Base-by-base conservation (phyloP, 1,140 invertebrate species). In the Polyergus mexicanus region DNA sequence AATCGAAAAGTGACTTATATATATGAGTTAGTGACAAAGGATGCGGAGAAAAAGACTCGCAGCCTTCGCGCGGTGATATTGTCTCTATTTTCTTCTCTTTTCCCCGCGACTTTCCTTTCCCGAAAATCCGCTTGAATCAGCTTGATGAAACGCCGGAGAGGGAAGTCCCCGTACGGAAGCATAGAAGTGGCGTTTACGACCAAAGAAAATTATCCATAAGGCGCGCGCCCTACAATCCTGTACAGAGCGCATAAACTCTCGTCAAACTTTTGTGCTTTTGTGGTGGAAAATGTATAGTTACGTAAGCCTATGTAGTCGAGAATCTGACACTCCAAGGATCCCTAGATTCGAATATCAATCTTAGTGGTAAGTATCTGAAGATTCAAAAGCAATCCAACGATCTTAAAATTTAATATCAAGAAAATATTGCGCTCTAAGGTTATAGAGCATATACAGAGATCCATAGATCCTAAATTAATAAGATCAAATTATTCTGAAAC, bases 181-280 rank as follows among this genome's bases (percentile, higher is more conserved):
- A 75, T 84, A 90, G 77, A 74, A 88, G 78, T 86, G 78, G 84
- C 89, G 88, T 86, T 51, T 88, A 88, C 86, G 89, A 90, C 89
- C 89, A 90, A 90, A 90, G 89, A 86, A 87, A 51, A 69, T 90
- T 87, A 90, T 90, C 68, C 63, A 83, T 88, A 76, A 76, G 86
- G 75, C 84, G 86, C 86, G 78, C 84, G 62, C 69, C 47, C n/a
- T 69, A 11, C 47, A 78, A 19, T 86, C 88, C 78, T 88, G 89
- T 90, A 90, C 74, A 88, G 89, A 88, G 86, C 68, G 76, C 25
- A 47, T 38, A 38, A 86, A 76, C 5, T 63, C 58, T 62, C n/a
- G 66, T 81, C 38, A 44, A 47, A 72, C 68, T 83, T 74, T 72
- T 72, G 54, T 83, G 78, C 78, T 83, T 83, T 83, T 83, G 54